phyloP scores from a whole-genome alignment of 2,113 vertebrate species.

The Paraplagusia blochii region DNA sequence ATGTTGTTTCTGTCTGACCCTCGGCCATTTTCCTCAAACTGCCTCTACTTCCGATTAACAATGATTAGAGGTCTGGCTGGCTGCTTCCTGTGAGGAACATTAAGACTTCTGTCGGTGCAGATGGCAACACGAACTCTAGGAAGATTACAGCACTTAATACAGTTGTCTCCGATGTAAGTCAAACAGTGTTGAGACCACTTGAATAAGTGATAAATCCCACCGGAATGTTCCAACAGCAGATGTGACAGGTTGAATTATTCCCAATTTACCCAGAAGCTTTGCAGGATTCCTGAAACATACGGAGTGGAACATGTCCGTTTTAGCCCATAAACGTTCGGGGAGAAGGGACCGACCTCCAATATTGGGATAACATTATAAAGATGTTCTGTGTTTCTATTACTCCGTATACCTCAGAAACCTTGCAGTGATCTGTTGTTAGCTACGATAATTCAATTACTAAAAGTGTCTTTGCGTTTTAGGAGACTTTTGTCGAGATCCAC shows the following conservation, averaged over 20 bases:
- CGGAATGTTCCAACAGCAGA: conserved; percentile 85
- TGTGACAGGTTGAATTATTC: conserved; percentile 96
- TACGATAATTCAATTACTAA: conserved; percentile 85
- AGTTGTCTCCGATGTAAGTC: conserved; percentile 76
- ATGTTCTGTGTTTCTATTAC: conserved; percentile 81
- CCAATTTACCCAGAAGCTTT: conserved; percentile 87
- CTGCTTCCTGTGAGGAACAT: conserved; percentile 49
- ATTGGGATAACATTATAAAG: conserved; percentile 81
- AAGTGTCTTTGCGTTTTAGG: conserved; percentile 30
- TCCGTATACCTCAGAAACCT: conserved; percentile 70
- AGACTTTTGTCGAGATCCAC: conserved; percentile 36
- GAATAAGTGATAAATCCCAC: conserved; percentile 89
- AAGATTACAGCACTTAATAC: conserved; percentile 67
- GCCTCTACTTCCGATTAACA: conserved; percentile 31
- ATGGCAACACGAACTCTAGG: conserved; percentile 61
- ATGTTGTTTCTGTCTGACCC: conserved; percentile 14
- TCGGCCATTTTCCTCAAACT: conserved; percentile 33
- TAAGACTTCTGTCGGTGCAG: conserved; percentile 55
- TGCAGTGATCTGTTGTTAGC: conserved; percentile 77
- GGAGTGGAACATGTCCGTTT: conserved; percentile 83
- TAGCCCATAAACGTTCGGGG: conserved; percentile 80
- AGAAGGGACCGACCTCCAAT: conserved; percentile 70
- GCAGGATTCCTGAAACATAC: conserved; percentile 88
- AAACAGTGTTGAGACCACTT: conserved; percentile 90
- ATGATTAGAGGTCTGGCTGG: conserved; percentile 54